Evolutionary conservation across 2,888 invertebrate species (phyloP), one percentile per base, ranked within the genome.

Genomic region (Xanthorhoe spadicearia): DNA sequence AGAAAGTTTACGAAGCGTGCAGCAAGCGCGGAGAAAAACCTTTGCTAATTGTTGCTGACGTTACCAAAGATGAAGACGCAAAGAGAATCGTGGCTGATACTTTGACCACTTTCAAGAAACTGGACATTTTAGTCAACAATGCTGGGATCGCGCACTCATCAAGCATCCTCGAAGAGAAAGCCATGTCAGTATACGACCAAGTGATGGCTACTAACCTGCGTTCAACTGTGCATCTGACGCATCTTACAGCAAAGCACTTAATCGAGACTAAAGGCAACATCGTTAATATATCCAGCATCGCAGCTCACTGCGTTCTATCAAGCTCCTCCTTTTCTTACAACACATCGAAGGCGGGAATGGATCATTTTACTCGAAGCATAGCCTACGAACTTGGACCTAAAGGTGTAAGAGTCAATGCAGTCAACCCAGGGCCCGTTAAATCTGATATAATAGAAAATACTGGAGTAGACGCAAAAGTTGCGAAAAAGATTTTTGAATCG

Each of bases 351-450:
- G 81, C 82, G 5, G 80, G 70, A 3, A 84, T 98, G 10, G 98
- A 99, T 89, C 98, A 98, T 82, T 95, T 99, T 73, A 98, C 98
- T 0, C 94, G 96, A 76, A 97, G 97, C 81, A 92, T 95, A 3
- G 98, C 98, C 2, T 86, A 98, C 38, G 98, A 97, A 75, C 87
- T 97, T 52, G 96, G 96, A 35, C 69, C 93, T 0, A 95, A 95
- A 78, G 94, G 95, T 67, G 96, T 98, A 0, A 92, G 98, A 57
- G 97, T 96, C 0, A 98, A 98, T 85, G 93, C 95, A 54, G 96
- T 98, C 0, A 97, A 97, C 86, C 98, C 98, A 13, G 98, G 98
- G 9, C 98, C 98, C 0, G 95, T 96, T 1, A 81, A 95, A 8
- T 78, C 82, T n/a, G 76, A 77, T 19, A 73, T 81, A 18, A 23